Evolutionary conservation across 2,113 vertebrate species (phyloP).

Genomic region (Macaca nemestrina): DNA sequence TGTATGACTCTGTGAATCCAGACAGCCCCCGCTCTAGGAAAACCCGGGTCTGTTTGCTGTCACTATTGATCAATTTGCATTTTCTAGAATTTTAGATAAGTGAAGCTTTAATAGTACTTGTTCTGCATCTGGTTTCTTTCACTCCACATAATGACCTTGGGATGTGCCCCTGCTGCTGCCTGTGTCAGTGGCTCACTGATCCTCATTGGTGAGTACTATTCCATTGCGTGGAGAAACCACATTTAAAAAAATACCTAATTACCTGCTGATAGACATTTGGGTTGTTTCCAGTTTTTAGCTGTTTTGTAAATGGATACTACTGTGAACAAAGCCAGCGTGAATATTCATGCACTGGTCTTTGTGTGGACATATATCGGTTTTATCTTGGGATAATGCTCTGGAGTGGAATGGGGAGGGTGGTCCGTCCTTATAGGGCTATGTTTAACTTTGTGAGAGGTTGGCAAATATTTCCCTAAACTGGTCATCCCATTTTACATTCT

Average conservation of each 20-base stretch:
- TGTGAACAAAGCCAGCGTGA: background rate
- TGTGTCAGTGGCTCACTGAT: background rate
- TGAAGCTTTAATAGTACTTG: background rate
- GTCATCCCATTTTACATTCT: background rate
- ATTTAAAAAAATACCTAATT: background rate
- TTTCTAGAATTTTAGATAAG: background rate
- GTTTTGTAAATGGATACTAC: background rate
- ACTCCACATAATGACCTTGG: background rate
- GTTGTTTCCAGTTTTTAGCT: background rate
- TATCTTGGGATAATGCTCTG: background rate
- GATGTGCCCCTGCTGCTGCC: rapidly evolving
- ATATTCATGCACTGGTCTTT: background rate
- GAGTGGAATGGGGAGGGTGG: background rate
- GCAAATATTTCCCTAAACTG: background rate
- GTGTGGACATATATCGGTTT: background rate
- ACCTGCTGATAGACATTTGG: background rate
- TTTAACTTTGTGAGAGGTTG: background rate
- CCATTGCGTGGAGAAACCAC: background rate
- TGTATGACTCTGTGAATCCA: background rate
- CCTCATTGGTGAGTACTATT: background rate
- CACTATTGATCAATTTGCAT: background rate
- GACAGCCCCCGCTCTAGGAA: background rate
- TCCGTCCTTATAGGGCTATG: too few relatives aligned
- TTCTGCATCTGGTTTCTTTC: background rate
- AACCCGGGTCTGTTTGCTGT: background rate